Conservation (phyloP, 2,113 vertebrate genomes). For the Rhinichthys klamathensis region DNA sequence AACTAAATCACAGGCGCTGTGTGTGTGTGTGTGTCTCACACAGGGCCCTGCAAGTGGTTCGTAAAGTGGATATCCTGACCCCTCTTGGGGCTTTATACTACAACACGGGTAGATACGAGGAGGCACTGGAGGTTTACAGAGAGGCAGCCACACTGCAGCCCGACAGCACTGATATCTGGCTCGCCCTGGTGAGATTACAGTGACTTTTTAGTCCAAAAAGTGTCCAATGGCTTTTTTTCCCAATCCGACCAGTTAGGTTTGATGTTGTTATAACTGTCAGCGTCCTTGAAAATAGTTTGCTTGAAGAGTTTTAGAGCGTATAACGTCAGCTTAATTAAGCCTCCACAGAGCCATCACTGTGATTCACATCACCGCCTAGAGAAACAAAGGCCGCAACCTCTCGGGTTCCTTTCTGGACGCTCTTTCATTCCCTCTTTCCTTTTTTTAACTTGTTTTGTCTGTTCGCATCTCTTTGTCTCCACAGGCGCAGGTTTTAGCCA, state of each 20-base stretch:
- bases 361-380: slow-evolving; percentile 31
- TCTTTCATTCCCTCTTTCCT: slow-evolving; percentile 4
- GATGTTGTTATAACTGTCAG: neutral
- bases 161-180: slow-evolving; percentile 82
- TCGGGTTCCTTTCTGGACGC: neutral
- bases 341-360: slow-evolving; percentile 22
- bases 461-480: neutral
- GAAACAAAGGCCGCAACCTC: neutral
- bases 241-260: neutral
- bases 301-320: neutral
- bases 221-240: neutral
- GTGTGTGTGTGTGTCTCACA: neutral
- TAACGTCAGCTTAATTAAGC: slow-evolving; percentile 32
- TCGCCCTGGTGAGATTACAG: slow-evolving; percentile 86
- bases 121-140: slow-evolving; percentile 87
- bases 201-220: neutral
- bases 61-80: slow-evolving; percentile 86
- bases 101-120: slow-evolving; percentile 90
- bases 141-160: slow-evolving; percentile 85
- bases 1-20: neutral
- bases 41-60: slow-evolving; percentile 88
- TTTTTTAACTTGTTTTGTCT: slow-evolving; percentile 7
- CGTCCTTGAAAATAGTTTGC: neutral
- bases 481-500: slow-evolving; percentile 91
- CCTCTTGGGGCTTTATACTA: slow-evolving; percentile 94